These are phyloP conservation scores for Chaenocephalus aceratus DNA, from an alignment of 2,113 vertebrate genomes.

Conservation along the genomic window DNA sequence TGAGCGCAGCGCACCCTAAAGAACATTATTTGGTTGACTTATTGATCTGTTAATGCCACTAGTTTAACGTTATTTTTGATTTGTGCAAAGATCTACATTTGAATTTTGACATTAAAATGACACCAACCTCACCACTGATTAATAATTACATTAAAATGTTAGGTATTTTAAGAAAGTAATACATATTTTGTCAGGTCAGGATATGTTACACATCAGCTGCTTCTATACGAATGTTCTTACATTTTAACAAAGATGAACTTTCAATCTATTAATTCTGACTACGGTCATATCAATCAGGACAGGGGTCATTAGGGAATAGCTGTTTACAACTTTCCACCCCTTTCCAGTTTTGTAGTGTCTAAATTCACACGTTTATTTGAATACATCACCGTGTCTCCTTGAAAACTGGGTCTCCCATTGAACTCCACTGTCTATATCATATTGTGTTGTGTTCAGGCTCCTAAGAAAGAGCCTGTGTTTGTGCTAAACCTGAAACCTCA, in stretches of 20 bases:
- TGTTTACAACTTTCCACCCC: constrained; percentile 38
- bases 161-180: neutral
- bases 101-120: neutral
- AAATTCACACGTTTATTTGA: constrained; percentile 49
- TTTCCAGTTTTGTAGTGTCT: constrained; percentile 18
- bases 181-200: neutral
- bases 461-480: constrained; percentile 60
- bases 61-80: neutral
- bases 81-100: neutral
- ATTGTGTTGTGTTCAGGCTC: constrained; percentile 60
- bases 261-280: neutral
- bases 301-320: constrained; percentile 39
- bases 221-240: neutral
- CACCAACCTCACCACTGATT: neutral
- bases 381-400: constrained; percentile 47
- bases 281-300: neutral
- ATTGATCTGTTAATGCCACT: too few species aligned
- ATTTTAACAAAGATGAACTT: neutral
- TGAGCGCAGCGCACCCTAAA: too few species aligned
- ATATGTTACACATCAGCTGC: neutral
- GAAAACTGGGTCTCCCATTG: constrained; percentile 74
- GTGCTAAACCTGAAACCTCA: constrained; percentile 68
- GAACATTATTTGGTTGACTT: too few species aligned
- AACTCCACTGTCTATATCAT: constrained; percentile 54
- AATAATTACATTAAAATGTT: neutral